These are phyloP conservation scores for Mythimna pallens DNA, from an alignment of 2,888 invertebrate species.

Conservation along the genomic window DNA sequence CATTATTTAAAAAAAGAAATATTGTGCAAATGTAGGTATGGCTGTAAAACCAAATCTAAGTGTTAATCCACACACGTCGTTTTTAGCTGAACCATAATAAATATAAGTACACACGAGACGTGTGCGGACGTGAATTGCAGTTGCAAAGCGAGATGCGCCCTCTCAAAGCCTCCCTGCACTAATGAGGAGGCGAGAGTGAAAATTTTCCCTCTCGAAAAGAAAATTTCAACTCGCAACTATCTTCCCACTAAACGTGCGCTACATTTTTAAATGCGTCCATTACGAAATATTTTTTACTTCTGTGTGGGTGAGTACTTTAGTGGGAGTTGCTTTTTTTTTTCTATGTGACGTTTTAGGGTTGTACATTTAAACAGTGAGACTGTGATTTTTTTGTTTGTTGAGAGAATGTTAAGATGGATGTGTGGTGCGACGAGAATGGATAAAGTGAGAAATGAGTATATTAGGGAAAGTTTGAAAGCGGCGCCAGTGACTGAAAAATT, in stretches of 20 bases:
- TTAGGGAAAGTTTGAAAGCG: too few species aligned
- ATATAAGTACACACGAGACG: slow-evolving; percentile 64
- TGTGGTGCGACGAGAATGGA: too few species aligned
- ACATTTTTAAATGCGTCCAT: slow-evolving; percentile 75
- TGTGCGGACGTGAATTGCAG: slow-evolving; percentile 73
- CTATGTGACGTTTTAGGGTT: slow-evolving; percentile 36
- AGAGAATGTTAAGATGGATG: too few species aligned
- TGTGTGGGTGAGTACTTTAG: slow-evolving; percentile 45
- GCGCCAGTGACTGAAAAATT: too few species aligned
- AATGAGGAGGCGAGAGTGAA: slow-evolving; percentile 82
- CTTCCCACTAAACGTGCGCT: slow-evolving; percentile 74
- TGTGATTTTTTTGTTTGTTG: not conserved
- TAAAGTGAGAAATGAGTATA: too few species aligned
- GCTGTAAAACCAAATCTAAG: slow-evolving; percentile 16
- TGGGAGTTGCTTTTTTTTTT: slow-evolving; percentile 40
- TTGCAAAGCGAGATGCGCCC: slow-evolving; percentile 76
- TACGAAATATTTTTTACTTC: slow-evolving; percentile 61
- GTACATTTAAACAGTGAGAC: slow-evolving; percentile 16
- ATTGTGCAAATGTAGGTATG: not conserved
- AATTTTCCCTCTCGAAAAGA: slow-evolving; percentile 80
- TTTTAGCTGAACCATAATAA: slow-evolving; percentile 59
- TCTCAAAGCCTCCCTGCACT: slow-evolving; percentile 78
- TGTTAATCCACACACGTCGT: slow-evolving; percentile 32
- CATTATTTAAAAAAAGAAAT: too few species aligned
- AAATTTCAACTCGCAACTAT: slow-evolving; percentile 77